These are phyloP conservation scores for Bungarus multicinctus DNA, from an alignment of 2,113 vertebrate species.

Conservation along the genomic window DNA sequence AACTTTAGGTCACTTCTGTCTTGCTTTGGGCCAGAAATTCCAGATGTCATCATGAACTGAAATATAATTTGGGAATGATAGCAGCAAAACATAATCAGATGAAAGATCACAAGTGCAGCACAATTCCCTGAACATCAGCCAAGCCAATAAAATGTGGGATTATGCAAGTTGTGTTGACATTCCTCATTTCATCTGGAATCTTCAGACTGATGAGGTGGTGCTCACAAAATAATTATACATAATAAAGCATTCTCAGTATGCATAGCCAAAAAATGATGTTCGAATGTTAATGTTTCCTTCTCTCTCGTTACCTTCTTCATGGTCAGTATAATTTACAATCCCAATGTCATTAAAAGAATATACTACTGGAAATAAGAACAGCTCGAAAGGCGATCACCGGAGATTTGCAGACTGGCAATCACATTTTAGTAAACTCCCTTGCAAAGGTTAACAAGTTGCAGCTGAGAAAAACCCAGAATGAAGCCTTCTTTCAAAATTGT, in stretches of 20 bases:
- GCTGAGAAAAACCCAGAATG: slow-evolving; percentile 28
- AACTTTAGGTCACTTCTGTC: slow-evolving; percentile 21
- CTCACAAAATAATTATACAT: slow-evolving; percentile 49
- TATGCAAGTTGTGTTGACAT: slow-evolving; percentile 24
- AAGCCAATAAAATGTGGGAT: slow-evolving; percentile 38
- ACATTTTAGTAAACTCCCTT: slow-evolving; percentile 53
- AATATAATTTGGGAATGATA: slow-evolving; percentile 38
- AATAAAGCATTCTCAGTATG: slow-evolving; percentile 49
- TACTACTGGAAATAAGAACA: slow-evolving; percentile 51
- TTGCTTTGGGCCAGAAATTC: slow-evolving; percentile 35
- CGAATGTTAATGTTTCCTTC: slow-evolving; percentile 36
- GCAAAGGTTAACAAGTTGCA: slow-evolving; percentile 40
- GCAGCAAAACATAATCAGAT: background rate
- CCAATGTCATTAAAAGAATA: slow-evolving; percentile 53
- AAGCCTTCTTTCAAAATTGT: slow-evolving; percentile 24
- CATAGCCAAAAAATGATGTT: slow-evolving; percentile 45
- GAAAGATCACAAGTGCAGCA: slow-evolving; percentile 14
- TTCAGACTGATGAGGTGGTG: slow-evolving; percentile 32
- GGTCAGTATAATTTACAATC: slow-evolving; percentile 48
- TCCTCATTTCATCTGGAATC: slow-evolving; percentile 46
- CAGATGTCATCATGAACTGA: slow-evolving; percentile 14
- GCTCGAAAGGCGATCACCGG: slow-evolving; percentile 39
- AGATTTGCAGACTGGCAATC: slow-evolving; percentile 47
- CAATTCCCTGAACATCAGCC: slow-evolving; percentile 39
- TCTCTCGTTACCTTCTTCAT: slow-evolving; percentile 43